Base-by-base conservation (phyloP, 1,140 invertebrate species). In the Forficula auricularia region DNA sequence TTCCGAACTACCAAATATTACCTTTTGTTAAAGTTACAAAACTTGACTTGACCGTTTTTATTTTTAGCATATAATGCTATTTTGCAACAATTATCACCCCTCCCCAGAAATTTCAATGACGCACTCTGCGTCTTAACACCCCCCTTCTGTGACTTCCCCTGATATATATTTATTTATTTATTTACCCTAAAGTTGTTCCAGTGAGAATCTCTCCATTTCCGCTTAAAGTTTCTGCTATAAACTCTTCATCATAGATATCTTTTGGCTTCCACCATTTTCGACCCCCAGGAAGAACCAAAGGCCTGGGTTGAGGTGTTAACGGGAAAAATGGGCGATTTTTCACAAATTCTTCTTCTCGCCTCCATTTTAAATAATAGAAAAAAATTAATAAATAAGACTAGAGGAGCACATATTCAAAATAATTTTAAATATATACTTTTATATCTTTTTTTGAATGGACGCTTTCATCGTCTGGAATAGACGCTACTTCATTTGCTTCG, bases 221-320 rank as follows among this genome's bases (percentile, higher is more conserved):
- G 41, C 73, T 72, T 42, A 85, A 59, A 3, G 75, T 76, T 54
- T 82, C 79, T 33, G 73, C 73, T 32, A 84, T 81, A 59, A 77
- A 72, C 47, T 81, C 75, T 44, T 85, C 82, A 50, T 78, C 74
- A 59, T 79, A 80, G 44, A 77, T 79, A 58, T 83, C 79, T 56
- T 77, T 73, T 2, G 79, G 76, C 49, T 70, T 69, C 49, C 71
- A 71, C 80, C 80, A 84, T 54, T 71, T 71, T 33, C 78, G 65
- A 9, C 79, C 80, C 32, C 75, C 75, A 3, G 74, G 75, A 27
- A 77, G 59, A 20, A 77, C 65, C 18, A 78, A 52, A 3, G 74
- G 71, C 34, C 73, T 59, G 27, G 65, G 60, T 40, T 60, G 58
- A 6, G 71, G 70, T 15, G 59, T 61, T 8, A 68, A 55, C 10